Percentiles rank a stretch among this genome's conserved stretches.
Conservation (phyloP, 2,888 invertebrate genomes). For the Mesoligia furuncula region DNA sequence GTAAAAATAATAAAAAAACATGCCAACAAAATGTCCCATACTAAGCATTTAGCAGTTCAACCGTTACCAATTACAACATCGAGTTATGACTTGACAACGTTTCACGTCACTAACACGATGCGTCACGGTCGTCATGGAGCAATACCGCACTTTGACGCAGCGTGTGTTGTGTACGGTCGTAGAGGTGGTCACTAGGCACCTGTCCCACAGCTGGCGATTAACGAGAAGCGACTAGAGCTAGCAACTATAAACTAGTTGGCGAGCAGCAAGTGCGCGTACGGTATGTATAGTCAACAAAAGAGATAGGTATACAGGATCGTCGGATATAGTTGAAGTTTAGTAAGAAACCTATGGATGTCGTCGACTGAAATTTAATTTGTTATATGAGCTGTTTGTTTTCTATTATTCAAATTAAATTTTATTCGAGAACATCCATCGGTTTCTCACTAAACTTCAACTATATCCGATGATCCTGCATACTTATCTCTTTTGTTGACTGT, state of each 20-base stretch:
- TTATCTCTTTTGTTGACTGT: no score
- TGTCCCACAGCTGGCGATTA: not conserved
- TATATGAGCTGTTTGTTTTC: no score
- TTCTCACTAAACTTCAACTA: no score
- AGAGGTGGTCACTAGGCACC: slow-evolving; percentile 10
- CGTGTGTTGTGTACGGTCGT: slow-evolving; percentile 36
- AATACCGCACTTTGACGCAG: slow-evolving; percentile 49
- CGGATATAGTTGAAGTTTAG: no score
- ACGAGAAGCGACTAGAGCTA: not conserved
- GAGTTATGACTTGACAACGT: slow-evolving; percentile 12
- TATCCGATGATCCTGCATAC: no score
- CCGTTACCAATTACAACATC: slow-evolving; percentile 11
- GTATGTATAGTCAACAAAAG: no score
- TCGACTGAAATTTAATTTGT: no score
- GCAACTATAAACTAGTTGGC: not conserved
- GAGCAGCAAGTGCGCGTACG: not conserved
- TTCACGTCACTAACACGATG: slow-evolving; percentile 34
- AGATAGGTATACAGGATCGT: no score
- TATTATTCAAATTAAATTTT: no score
- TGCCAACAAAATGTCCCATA: not conserved
- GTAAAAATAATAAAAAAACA: not conserved
- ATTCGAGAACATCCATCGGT: no score
- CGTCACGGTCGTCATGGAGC: not conserved
- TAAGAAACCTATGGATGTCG: no score
- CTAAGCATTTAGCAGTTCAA: not conserved